Evolutionary conservation across 35 echinoderm and acorn worm species (phyloP), one percentile per base, ranked within the genome.

Genomic region (Acanthaster planci): DNA sequence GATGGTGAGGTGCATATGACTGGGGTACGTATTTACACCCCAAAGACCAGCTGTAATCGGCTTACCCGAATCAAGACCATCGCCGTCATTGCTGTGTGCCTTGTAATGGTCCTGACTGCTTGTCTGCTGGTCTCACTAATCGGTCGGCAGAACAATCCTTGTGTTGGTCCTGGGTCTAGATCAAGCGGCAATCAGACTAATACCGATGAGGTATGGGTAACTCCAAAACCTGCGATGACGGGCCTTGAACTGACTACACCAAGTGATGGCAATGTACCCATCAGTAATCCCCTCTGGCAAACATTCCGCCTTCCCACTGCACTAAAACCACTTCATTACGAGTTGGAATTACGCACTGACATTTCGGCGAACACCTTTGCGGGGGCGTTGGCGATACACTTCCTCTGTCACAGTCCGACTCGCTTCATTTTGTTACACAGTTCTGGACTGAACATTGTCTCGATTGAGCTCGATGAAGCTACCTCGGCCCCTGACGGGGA

Each of bases 371-470:
- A 91, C 76, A 64, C 38, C 38, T 95, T 95, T 44, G 38, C 58
- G 19, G 93, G 93, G 16, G 82, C 78, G 32, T 79, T 95, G 50
- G 64, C 34, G n/a, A 91, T 95, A 38, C 52, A 38, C 8, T 91
- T 95, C 44, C 37, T 16, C 37, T 90, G 88, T 76, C 4, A 78
- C 36, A 54, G 58, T n/a, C 17, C 52, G 9, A 95, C 93, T 37
- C 67, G 90, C 38, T 39, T 87, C 26, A 86, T 95, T 19, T 57
- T 95, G 22, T 64, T 95, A 18, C 93, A 95, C 77, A 84, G 82
- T 39, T 34, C 50, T 34, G 84, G 77, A 26, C 68, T 86, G 75
- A 44, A 86, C 44, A 72, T 72, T 31, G 64, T 34, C 34, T 72
- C 64, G 64, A 47, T 60, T 19, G 23, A 29, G 82, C 17, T 75